Evolutionary conservation across 2,113 vertebrate genomes (phyloP).

Genomic region (Aspidoscelis tigris): DNA sequence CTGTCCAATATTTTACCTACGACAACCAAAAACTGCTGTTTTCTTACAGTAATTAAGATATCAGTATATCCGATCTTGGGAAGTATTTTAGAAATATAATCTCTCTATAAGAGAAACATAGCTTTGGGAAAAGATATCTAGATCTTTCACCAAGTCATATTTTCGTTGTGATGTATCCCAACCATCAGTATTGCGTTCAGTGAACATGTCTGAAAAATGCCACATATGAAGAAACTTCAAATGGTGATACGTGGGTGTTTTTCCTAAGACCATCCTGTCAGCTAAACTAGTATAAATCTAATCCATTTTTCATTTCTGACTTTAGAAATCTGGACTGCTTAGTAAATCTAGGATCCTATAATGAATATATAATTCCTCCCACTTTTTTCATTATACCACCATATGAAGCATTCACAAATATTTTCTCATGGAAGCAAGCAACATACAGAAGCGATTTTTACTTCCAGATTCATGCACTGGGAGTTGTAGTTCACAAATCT

Average conservation of each 20-base stretch:
- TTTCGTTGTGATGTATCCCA: neutral
- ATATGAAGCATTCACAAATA: constrained; percentile 12
- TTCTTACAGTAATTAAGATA: neutral
- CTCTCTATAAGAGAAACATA: neutral
- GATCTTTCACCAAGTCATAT: neutral
- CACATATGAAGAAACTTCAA: no score
- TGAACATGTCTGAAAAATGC: neutral
- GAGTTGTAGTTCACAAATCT: neutral
- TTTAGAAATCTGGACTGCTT: neutral
- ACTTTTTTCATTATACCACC: neutral
- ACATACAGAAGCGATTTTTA: neutral
- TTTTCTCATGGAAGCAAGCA: neutral
- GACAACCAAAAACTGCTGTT: neutral
- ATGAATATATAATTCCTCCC: no score
- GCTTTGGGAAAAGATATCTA: neutral
- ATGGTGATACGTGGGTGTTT: neutral
- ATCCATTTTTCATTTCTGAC: neutral
- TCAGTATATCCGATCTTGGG: neutral
- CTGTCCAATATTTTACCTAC: neutral
- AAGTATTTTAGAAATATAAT: neutral
- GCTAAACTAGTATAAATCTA: neutral
- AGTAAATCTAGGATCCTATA: no score
- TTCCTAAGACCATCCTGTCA: neutral
- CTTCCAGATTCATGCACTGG: neutral
- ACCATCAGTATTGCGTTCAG: neutral